A percentile compares a stretch with the other conserved stretches of the same genome.
These are phyloP conservation scores for Solen grandis DNA, from an alignment of 1,140 invertebrate species.

Conservation along the genomic window DNA sequence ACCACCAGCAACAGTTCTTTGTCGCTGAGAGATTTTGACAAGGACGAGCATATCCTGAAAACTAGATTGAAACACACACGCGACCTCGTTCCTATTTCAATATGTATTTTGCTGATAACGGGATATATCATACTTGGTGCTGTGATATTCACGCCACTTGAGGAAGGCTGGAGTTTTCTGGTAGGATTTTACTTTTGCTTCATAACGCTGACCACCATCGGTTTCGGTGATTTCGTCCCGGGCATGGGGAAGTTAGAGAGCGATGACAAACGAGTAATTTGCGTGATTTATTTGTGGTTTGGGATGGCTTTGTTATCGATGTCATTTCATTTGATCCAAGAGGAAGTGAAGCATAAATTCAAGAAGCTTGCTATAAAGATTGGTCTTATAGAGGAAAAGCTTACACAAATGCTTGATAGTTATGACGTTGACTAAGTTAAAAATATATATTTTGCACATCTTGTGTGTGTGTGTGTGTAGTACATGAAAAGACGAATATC, in stretches of 20 bases:
- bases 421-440: no score
- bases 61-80: constrained; percentile 31
- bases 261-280: constrained; percentile 63
- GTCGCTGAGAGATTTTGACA: constrained; percentile 37
- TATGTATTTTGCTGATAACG: constrained; percentile 73
- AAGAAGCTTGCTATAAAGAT: constrained; percentile 81
- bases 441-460: no score
- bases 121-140: constrained; percentile 77
- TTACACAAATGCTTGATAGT: constrained; percentile 34
- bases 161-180: constrained; percentile 86
- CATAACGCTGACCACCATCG: constrained; percentile 88
- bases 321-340: constrained; percentile 95
- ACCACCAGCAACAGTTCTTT: background rate
- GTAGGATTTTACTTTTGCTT: constrained; percentile 97
- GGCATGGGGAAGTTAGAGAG: constrained; percentile 57
- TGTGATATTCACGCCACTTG: constrained; percentile 74
- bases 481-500: no score
- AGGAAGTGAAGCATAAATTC: constrained; percentile 91
- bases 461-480: no score
- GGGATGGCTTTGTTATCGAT: constrained; percentile 94
- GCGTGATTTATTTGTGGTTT: constrained; percentile 89
- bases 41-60: constrained; percentile 32
- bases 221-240: constrained; percentile 89
- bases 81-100: constrained; percentile 74
- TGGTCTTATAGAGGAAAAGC: constrained; percentile 63